Base-by-base conservation (phyloP, 2,113 vertebrate species). In the Bubo scandiacus region DNA sequence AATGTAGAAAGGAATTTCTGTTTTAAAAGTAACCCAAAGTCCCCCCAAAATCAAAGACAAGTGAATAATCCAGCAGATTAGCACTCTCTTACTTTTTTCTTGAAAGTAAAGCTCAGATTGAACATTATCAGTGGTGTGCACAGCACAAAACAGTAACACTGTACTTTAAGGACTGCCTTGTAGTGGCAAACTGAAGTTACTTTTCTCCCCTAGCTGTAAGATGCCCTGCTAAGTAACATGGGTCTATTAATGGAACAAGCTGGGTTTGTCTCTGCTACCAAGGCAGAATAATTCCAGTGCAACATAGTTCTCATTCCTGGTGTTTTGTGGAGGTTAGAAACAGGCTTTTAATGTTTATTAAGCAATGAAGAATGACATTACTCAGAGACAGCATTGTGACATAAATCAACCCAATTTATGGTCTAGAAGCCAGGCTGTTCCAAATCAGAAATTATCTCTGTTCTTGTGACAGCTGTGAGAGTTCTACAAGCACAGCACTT, bases 211-310 rank as follows among this genome's bases (percentile, higher is more conserved):
- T 40, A 36, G 7, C 11, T 65, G 23, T 22, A 42, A 32, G 29
- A 22, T 21, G 20, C 17, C 6, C 22, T 52, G 5, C 38, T 61
- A 51, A 55, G n/a, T 63, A 67, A 92, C 0, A 0, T 4, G 3
- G 3, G 12, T 61, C 11, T 77, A 61, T 43, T 45, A 85, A 77
- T 25, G 30, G 17, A 78, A 67, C 3, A n/a, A 55, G 3, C 21
- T 61, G 5, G 5, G 5, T 86, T 88, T 83, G 40, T 43, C 36
- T 84, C 74, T 75, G 30, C 43, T 85, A 34, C 52, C 11, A 82
- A 63, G 90, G 36, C 23, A 63, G 70, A 78, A 5, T 23, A 77
- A 79, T 72, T 79, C 43, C 36, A 68, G 0, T 20, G 43, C 47
- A 90, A 68, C 40, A n/a, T 59, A 79, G 82, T 88, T 72, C 49